Conservation (phyloP, 2,888 invertebrate genomes). For the Lapara coniferarum region DNA sequence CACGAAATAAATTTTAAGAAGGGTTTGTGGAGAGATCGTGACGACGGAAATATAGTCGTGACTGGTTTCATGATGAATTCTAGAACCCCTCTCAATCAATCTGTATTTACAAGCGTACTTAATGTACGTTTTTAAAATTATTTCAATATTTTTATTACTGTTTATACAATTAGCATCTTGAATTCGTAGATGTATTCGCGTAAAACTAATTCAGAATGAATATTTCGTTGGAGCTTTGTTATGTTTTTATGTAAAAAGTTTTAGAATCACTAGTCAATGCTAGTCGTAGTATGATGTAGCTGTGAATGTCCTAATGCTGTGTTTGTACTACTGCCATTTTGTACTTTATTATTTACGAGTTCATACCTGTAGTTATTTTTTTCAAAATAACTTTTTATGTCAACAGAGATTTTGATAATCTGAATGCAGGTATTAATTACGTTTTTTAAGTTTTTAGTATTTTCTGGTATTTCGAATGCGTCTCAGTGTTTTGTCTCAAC, state of each 20-base stretch:
- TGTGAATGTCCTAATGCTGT: background rate
- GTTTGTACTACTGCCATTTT: slow-evolving; percentile 22
- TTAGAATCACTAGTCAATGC: slow-evolving; percentile 1
- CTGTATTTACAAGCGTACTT: background rate
- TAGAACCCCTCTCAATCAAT: background rate
- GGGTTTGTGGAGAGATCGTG: background rate
- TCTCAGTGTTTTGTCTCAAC: background rate
- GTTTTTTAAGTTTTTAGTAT: background rate
- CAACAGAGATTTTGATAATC: background rate
- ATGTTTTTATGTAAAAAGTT: too few relatives aligned
- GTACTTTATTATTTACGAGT: background rate
- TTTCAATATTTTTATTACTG: background rate
- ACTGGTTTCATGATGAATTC: background rate
- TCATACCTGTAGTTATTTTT: background rate
- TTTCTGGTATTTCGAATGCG: background rate
- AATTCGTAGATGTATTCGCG: background rate
- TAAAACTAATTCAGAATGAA: background rate
- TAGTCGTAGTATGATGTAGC: slow-evolving; percentile 15
- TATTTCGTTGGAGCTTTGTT: background rate
- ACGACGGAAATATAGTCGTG: background rate
- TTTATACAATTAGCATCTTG: background rate
- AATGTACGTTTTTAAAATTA: background rate
- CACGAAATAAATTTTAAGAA: background rate
- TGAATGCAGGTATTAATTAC: background rate
- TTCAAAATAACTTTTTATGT: background rate